Evolutionary conservation across 2,888 invertebrate species (phyloP).

Genomic region (Epistrophe eligans): DNA sequence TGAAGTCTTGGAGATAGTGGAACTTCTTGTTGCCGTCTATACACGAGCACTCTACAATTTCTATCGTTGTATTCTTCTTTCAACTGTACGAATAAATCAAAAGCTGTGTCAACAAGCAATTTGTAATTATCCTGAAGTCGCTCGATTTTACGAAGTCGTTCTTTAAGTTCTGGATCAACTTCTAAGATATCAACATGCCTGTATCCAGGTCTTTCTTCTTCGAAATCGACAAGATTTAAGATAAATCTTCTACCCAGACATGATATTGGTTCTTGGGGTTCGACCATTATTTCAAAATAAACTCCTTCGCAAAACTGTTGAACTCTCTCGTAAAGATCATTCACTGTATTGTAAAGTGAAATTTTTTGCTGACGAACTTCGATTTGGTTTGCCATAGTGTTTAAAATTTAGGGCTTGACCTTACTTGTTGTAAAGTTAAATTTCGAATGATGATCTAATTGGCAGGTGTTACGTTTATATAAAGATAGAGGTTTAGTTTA

Average conservation of each 20-base stretch:
- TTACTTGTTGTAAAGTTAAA: neutral
- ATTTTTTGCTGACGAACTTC: slow-evolving; percentile 9
- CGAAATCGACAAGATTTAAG: neutral
- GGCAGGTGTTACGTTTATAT: neutral
- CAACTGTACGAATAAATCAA: neutral
- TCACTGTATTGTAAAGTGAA: neutral
- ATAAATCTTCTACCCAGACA: neutral
- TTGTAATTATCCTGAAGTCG: slow-evolving; percentile 17
- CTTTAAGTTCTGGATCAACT: slow-evolving; percentile 6
- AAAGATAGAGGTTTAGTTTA: neutral
- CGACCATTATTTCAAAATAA: slow-evolving; percentile 13
- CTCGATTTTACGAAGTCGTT: slow-evolving; percentile 10
- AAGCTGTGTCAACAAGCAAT: slow-evolving; percentile 13
- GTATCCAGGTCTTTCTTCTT: neutral
- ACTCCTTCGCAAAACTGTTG: slow-evolving; percentile 29
- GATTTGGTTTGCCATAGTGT: neutral
- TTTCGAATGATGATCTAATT: slow-evolving; percentile 8
- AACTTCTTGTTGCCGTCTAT: neutral
- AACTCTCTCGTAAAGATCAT: slow-evolving; percentile 28
- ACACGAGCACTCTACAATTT: neutral
- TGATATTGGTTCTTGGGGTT: neutral
- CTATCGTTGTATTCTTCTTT: slow-evolving; percentile 9
- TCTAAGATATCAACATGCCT: neutral
- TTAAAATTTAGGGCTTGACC: neutral
- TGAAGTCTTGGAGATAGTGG: neutral